Evolutionary conservation across 2,113 vertebrate species (phyloP), one percentile per base, ranked within the genome.

Genomic region (Antennarius striatus): DNA sequence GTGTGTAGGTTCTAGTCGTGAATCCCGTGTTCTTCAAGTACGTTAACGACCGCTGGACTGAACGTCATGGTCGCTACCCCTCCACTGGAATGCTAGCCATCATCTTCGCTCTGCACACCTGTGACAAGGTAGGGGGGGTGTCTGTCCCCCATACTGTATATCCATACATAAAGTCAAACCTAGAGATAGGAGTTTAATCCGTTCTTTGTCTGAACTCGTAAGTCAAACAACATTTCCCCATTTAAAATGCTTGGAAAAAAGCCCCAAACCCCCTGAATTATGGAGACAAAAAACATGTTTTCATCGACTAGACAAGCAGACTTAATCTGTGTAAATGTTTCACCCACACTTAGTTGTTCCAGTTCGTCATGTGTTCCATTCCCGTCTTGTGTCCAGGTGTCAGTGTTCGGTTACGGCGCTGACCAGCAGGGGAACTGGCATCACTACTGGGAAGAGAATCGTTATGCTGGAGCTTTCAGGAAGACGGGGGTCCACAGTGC

Each of bases 381-480:
- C 4, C 53, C 56, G 11, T 72, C 13, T 22, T 63, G 48, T 51
- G 16, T 50, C 0, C 82, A 95, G 94, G 91, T 96, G 39, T 94
- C 93, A 0, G 89, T 92, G 63, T 95, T 94, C 4, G 94, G 94
- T 48, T 98, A 94, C 0, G 89, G 93, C 1, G 92, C 91, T 3
- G 93, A 95, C 88, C 6, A 52, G 0, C 36, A 86, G 1, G 94
- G 93, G n/a, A 95, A 94, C 64, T 94, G 94, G 93, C 93, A 96
- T 68, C 93, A 94, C 79, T 95, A 94, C 82, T 94, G 93, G 94
- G 94, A 94, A 73, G 59, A 91, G 13, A 95, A 92, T 42, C 69
- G 5, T 15, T 59, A 86, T 6, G 90, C 92, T 0, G 88, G 94
- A 16, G 94, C 92, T 16, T 96, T 96, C 66, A 70, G 72, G 46